phyloP scores from a whole-genome alignment of 37 sponge, comb jelly and placozoan genomes.

The Tethya wilhelma region DNA sequence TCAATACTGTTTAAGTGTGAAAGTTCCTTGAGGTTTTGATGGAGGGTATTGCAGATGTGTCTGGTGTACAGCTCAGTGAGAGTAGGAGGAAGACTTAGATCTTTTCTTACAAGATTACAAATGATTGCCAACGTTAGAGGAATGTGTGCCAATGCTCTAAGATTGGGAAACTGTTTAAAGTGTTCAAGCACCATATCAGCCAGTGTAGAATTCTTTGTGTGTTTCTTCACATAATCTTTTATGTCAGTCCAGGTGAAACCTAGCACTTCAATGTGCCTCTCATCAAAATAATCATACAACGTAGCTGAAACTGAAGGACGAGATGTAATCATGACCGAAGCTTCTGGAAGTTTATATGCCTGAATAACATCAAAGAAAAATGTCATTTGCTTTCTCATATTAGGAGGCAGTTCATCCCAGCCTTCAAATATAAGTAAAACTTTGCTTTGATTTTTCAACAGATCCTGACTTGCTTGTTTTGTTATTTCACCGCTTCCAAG shows the following conservation, averaged over 20 bases:
- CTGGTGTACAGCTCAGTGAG: constrained; percentile 35
- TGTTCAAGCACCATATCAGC: constrained; percentile 7
- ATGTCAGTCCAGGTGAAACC: constrained; percentile 6
- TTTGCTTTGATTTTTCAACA: neutral
- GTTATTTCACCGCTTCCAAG: neutral
- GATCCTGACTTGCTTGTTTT: neutral
- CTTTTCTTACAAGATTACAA: constrained; percentile 10
- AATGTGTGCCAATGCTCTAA: constrained; percentile 44
- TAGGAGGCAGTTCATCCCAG: constrained; percentile 40
- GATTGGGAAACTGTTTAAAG: constrained; percentile 28
- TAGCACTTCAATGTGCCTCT: constrained; percentile 33
- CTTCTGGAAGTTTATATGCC: constrained; percentile 19
- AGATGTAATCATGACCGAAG: constrained; percentile 40
- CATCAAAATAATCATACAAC: constrained; percentile 35
- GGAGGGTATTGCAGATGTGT: constrained; percentile 19
- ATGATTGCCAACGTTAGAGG: constrained; percentile 44
- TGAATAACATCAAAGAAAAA: constrained; percentile 28
- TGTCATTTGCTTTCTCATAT: neutral
- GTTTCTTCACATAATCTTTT: neutral
- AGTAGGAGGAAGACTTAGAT: constrained; percentile 5
- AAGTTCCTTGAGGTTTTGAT: constrained; percentile 11
- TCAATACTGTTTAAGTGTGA: no score
- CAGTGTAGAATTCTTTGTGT: neutral
- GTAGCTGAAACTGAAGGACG: constrained; percentile 27
- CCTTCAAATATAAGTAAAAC: constrained; percentile 33